Conservation (phyloP, 2,888 invertebrate genomes). For the Acanthosepion esculentum region DNA sequence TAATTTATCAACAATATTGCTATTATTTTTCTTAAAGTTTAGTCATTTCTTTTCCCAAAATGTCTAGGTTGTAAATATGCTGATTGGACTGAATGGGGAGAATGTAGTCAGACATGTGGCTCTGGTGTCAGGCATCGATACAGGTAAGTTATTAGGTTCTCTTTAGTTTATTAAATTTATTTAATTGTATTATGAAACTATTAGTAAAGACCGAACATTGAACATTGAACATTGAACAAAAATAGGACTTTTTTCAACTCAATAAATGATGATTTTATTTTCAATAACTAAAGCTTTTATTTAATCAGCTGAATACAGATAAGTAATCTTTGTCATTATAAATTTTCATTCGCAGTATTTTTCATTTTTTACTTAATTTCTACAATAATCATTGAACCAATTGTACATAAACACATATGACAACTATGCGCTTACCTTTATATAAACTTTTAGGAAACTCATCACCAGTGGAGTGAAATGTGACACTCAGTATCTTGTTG, state of each 20-base stretch:
- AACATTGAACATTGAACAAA: background rate
- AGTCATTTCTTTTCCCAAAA: background rate
- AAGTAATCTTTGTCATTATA: background rate
- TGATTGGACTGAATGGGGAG: slow-evolving; percentile 44
- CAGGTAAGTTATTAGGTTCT: background rate
- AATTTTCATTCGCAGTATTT: background rate
- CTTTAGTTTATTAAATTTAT: background rate
- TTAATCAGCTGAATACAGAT: background rate
- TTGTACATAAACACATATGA: too few relatives aligned
- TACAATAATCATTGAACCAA: too few relatives aligned
- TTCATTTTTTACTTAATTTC: too few relatives aligned
- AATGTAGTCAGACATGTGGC: slow-evolving; percentile 46
- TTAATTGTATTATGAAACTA: background rate
- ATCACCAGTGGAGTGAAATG: slow-evolving; percentile 25
- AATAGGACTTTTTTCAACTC: background rate
- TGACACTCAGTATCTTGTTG: background rate
- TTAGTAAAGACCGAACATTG: background rate
- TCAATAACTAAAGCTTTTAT: background rate
- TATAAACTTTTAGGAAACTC: background rate
- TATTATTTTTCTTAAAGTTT: too few relatives aligned
- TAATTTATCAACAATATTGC: background rate
- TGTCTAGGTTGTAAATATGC: slow-evolving; percentile 41
- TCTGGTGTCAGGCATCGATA: slow-evolving; percentile 34
- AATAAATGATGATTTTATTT: background rate
- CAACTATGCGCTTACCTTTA: background rate